These are phyloP conservation scores for Drosophila lowei DNA, from an alignment of 1,140 invertebrate species.

Conservation along the genomic window DNA sequence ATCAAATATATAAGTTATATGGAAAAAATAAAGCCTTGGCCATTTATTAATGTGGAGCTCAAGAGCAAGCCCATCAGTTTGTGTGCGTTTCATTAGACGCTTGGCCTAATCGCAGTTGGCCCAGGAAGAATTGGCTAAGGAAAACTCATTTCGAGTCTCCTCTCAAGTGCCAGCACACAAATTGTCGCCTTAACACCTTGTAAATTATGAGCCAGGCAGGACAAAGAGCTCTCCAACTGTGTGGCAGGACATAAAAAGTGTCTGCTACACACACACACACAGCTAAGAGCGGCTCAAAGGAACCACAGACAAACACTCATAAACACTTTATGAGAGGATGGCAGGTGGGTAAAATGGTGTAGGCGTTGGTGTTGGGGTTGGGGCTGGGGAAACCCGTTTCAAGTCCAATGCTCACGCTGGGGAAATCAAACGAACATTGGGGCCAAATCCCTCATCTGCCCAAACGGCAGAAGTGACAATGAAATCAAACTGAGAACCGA, in stretches of 20 bases:
- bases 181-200: conserved; percentile 76
- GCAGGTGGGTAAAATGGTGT: conserved; percentile 32
- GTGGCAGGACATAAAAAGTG: conserved; percentile 60
- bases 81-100: conserved; percentile 3
- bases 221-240: conserved; percentile 42
- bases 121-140: conserved; percentile 15
- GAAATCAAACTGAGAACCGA: conserved; percentile 65
- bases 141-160: conserved; percentile 50
- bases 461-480: conserved; percentile 66
- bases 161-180: conserved; percentile 55
- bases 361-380: neutral
- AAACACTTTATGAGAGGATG: conserved; percentile 72
- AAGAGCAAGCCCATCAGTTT: neutral
- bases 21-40: conserved; percentile 11
- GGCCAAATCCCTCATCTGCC: conserved; percentile 36
- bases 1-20: conserved; percentile 13
- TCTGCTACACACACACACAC: conserved; percentile 32
- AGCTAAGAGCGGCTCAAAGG: conserved; percentile 27
- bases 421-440: conserved; percentile 73
- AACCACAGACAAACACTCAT: conserved; percentile 55
- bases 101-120: conserved; percentile 23
- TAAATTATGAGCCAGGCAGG: conserved; percentile 54
- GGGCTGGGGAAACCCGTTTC: conserved; percentile 17
- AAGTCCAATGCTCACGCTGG: conserved; percentile 58
- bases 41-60: neutral